Evolutionary conservation across 2,888 invertebrate species (phyloP), one percentile per base, ranked within the genome.

Genomic region (Sinohyriopsis cumingii): DNA sequence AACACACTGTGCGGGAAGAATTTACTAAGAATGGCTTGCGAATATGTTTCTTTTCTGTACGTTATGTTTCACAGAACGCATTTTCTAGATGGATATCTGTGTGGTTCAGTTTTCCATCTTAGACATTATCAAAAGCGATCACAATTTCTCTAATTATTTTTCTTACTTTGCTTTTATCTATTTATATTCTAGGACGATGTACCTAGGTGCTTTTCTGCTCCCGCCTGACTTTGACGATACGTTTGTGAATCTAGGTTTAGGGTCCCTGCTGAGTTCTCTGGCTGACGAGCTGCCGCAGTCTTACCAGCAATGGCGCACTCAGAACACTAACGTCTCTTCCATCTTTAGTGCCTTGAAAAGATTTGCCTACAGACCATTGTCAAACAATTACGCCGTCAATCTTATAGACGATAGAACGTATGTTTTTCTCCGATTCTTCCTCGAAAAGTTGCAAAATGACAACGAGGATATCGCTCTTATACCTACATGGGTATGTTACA

Each of bases 181-280:
- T 45, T 45, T 12, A 9, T 12, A 45, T 9, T 22, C 2, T 72
- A 82, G 83, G 67, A 61, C 66, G 20, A 71, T 68, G 0, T 80
- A 81, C 63, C 45, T 73, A 19, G 63, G 65, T 9, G 85, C 82
- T 0, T 86, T 87, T 67, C 77, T 81, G 71, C 84, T 86, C 55
- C 86, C 87, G 9, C 86, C 87, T 4, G 87, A 87, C 72, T 86
- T 87, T 66, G 87, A 87, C 67, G 87, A 87, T 76, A 87, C 86
- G 0, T 86, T 86, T 68, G 83, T 86, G 15, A 87, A 87, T 67
- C 68, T 87, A 9, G 87, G 85, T 15, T 72, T 87, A 7, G 87
- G 87, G 9, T 73, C 84, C 15, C 72, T 86, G 9, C 75, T 87
- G 55, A 73, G 73, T 55, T 79, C 84, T 67, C 65, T 82, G 62